Evolutionary conservation across 2,113 vertebrate species (phyloP).

Genomic region (Mirounga angustirostris): DNA sequence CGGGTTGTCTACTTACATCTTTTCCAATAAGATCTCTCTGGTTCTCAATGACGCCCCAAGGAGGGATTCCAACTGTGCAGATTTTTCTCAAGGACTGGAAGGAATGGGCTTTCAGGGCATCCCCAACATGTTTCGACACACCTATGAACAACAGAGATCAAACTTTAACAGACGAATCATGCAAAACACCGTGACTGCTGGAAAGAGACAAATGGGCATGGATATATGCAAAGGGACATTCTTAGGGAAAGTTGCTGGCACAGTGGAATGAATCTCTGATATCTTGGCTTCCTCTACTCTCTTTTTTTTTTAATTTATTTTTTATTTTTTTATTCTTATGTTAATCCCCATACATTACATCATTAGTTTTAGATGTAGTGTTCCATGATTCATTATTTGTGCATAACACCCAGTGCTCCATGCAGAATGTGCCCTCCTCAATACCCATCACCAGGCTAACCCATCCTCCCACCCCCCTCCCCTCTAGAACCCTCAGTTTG

Average conservation of each 20-base stretch:
- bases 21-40: slow-evolving; percentile 94
- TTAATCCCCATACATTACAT: too few relatives aligned
- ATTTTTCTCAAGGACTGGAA: slow-evolving; percentile 94
- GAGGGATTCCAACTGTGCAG: slow-evolving; percentile 94
- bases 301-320: background rate
- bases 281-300: background rate
- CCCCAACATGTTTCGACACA: slow-evolving; percentile 95
- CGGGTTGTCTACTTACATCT: slow-evolving; percentile 91
- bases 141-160: slow-evolving; percentile 87
- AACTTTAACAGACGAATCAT: slow-evolving; percentile 31
- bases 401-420: too few relatives aligned
- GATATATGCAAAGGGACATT: background rate
- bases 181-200: background rate
- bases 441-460: too few relatives aligned
- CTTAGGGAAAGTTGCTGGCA: background rate
- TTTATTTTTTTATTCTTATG: too few relatives aligned
- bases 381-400: too few relatives aligned
- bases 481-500: too few relatives aligned
- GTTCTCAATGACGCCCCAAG: slow-evolving; percentile 98
- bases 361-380: too few relatives aligned
- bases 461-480: too few relatives aligned
- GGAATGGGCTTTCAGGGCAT: slow-evolving; percentile 93
- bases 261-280: background rate
- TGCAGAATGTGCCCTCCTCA: too few relatives aligned
- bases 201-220: background rate